Evolutionary conservation across 2,113 vertebrate species (phyloP).

Genomic region (Gadus chalcogrammus): DNA sequence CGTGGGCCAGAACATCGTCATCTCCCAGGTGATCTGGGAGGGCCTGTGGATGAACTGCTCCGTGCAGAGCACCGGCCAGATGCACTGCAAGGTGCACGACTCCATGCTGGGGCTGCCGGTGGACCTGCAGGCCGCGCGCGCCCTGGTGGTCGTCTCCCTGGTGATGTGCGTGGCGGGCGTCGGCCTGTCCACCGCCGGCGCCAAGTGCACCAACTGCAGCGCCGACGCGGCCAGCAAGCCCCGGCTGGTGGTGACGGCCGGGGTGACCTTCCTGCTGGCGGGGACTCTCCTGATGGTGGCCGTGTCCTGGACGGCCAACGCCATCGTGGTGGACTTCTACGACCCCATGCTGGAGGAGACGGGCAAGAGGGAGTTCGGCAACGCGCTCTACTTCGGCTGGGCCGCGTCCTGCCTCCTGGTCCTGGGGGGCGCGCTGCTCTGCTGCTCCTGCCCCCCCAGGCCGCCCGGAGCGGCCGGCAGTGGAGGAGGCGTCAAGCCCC

Average conservation of each 20-base stretch:
- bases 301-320: conserved; percentile 75
- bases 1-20: conserved; percentile 78
- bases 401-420: conserved; percentile 72
- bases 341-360: conserved; percentile 73
- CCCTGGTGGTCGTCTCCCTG: conserved; percentile 68
- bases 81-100: conserved; percentile 78
- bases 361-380: conserved; percentile 77
- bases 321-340: conserved; percentile 72
- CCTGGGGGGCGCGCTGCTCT: conserved; percentile 70
- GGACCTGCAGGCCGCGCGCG: conserved; percentile 72
- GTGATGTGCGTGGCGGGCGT: conserved; percentile 69
- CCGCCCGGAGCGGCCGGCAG: conserved; percentile 4
- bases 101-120: conserved; percentile 72
- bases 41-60: conserved; percentile 81
- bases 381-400: conserved; percentile 79
- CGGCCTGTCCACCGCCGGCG: conserved; percentile 66
- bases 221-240: conserved; percentile 64
- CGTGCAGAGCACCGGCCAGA: conserved; percentile 81
- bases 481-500: conserved; percentile 4
- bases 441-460: conserved; percentile 66
- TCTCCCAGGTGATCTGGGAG: conserved; percentile 80
- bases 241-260: conserved; percentile 59
- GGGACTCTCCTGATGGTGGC: conserved; percentile 74
- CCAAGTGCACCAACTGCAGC: conserved; percentile 79
- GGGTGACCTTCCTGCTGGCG: conserved; percentile 55